phyloP scores from a whole-genome alignment of 2,888 invertebrate species.

The Pterobdella sp. region DNA sequence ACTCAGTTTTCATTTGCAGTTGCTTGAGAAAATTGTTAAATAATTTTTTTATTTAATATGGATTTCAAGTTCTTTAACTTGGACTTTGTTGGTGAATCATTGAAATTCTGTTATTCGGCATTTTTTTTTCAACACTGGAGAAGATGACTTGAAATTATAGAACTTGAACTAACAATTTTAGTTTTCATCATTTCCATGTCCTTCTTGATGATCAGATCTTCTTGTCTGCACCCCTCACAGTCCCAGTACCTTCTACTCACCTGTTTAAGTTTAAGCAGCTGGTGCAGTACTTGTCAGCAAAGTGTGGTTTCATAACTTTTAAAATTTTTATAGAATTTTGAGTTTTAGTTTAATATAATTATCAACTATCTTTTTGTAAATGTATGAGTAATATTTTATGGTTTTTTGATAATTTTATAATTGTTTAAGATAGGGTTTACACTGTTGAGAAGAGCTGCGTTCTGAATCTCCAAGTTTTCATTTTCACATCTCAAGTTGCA shows the following conservation, averaged over 20 bases:
- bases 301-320: background rate
- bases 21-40: background rate
- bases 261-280: background rate
- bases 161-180: slow-evolving; percentile 1
- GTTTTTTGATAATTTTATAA: background rate
- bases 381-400: too few relatives aligned
- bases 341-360: too few relatives aligned
- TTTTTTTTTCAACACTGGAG: too few relatives aligned
- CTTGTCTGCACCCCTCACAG: slow-evolving; percentile 22
- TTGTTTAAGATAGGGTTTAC: background rate
- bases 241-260: slow-evolving; percentile 13
- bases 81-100: background rate
- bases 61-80: background rate
- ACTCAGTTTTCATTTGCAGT: slow-evolving; percentile 20
- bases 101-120: background rate
- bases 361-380: too few relatives aligned
- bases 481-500: slow-evolving; percentile 19
- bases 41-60: background rate
- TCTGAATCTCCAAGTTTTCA: slow-evolving; percentile 15
- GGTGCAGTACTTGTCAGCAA: background rate
- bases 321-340: too few relatives aligned
- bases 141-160: background rate
- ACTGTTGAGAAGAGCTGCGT: slow-evolving; percentile 22
- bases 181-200: slow-evolving; percentile 23
- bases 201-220: slow-evolving; percentile 27